A percentile compares a stretch with the other conserved stretches of the same genome.
Conservation (phyloP, 2,113 vertebrate genomes). For the Symphodus melops region DNA sequence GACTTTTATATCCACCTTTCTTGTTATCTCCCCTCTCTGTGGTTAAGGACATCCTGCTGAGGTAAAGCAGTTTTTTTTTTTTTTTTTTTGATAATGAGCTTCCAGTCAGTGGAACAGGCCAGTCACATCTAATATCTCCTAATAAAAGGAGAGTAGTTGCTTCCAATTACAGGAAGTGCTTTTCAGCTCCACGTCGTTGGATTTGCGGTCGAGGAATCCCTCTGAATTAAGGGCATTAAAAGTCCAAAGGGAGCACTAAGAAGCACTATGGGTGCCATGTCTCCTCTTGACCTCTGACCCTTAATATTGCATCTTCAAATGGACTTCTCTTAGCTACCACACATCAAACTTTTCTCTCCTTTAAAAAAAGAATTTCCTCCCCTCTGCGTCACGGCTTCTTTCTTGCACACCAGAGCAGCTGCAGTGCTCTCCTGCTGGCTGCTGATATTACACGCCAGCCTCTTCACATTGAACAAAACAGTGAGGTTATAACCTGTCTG, state of each 20-base stretch:
- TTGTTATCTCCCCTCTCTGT: constrained; percentile 1
- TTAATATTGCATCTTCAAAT: constrained; percentile 3
- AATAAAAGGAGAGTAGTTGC: constrained; percentile 55
- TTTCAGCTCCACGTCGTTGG: constrained; percentile 44
- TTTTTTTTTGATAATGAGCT: constrained; percentile 57
- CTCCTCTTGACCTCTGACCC: constrained; percentile 49
- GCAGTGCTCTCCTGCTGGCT: constrained; percentile 15
- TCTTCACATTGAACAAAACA: constrained; percentile 50
- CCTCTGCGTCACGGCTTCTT: not conserved
- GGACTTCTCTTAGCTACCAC: not conserved
- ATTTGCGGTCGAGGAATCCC: constrained; percentile 5
- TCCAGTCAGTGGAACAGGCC: constrained; percentile 46
- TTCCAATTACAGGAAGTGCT: constrained; percentile 42
- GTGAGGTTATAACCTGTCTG: constrained; percentile 52
- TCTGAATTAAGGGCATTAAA: constrained; percentile 57
- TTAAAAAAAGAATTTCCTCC: constrained; percentile 22
- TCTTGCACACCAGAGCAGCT: constrained; percentile 2
- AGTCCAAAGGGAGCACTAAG: constrained; percentile 27
- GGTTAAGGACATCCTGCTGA: constrained; percentile 43
- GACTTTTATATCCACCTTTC: constrained; percentile 27
- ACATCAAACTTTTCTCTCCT: constrained; percentile 6
- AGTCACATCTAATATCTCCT: constrained; percentile 60
- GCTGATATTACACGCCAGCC: constrained; percentile 38
- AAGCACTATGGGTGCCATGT: constrained; percentile 10
- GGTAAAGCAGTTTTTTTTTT: constrained; percentile 48